Base-by-base conservation (phyloP, 1,140 invertebrate species). In the Caenorhabditis inopinata region DNA sequence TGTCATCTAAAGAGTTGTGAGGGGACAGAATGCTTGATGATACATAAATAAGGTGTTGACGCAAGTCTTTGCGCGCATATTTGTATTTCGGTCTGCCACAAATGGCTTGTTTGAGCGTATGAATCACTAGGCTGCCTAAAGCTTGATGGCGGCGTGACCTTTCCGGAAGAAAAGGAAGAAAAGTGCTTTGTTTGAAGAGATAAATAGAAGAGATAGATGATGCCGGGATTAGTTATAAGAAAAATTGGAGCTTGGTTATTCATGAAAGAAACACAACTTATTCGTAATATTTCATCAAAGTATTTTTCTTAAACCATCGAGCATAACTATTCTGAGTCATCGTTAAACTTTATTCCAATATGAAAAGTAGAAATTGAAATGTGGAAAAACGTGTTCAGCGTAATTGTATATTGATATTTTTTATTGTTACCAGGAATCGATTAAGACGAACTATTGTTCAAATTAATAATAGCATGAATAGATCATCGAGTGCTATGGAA, bases 41-140 rank as follows among this genome's bases (percentile, higher is more conserved):
- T 68, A 68, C 58, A 68, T 68, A 68, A 68, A 68, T 68, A 68
- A 68, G 58, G 32, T 68, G 58, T 38, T 38, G 58, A 42, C 58
- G 58, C 58, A 68, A 68, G 27, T 18, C 29, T 38, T 58, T 38
- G 58, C 58, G 58, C 58, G 12, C 38, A 32, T 68, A 68, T 68
- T 68, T 68, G 58, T 68, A 68, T 68, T 68, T 68, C 58, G 58
- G 58, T 68, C 58, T 32, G 58, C 32, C 58, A 14, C 51, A 58
- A 58, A 58, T 58, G 51, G 32, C 32, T n/a, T 68, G 32, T 68
- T 68, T 68, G 58, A 68, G 38, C 58, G 58, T 68, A 32, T 68
- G 58, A 68, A 68, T 68, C 58, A 68, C 32, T 68, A 27, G 58
- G 7, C 58, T 11, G 51, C 51, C 58, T 21, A 42, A 38, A 42